phyloP scores from a whole-genome alignment of 2,888 invertebrate species.

The Lasiommata megera region DNA sequence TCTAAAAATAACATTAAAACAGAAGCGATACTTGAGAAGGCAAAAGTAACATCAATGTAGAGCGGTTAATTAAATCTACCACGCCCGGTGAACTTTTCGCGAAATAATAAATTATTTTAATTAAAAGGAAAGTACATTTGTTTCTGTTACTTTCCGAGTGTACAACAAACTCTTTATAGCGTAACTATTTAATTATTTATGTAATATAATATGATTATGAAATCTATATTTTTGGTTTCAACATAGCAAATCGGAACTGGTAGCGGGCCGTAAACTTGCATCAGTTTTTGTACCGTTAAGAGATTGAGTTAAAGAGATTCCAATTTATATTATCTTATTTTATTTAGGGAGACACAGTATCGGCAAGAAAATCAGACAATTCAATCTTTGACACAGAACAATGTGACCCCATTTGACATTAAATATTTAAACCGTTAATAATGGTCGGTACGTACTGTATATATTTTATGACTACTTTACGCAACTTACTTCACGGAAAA shows the following conservation, averaged over 20 bases:
- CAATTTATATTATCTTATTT: too few species aligned
- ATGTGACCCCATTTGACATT: too few species aligned
- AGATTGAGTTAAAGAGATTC: too few species aligned
- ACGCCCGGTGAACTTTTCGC: not conserved
- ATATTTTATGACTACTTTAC: too few species aligned
- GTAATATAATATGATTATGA: not conserved
- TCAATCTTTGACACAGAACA: too few species aligned
- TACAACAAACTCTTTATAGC: not conserved
- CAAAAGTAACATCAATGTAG: not conserved
- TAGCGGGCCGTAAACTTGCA: not conserved
- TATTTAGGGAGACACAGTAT: too few species aligned
- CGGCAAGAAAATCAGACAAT: too few species aligned
- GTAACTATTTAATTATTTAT: conserved; percentile 3
- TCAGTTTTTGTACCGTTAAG: too few species aligned
- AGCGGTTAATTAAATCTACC: conserved; percentile 1
- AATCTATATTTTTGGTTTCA: not conserved
- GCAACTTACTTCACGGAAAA: too few species aligned
- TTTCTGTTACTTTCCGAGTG: not conserved
- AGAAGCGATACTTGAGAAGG: not conserved
- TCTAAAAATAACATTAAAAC: not conserved
- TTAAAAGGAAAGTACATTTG: conserved; percentile 1
- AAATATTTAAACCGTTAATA: too few species aligned
- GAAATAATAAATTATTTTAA: conserved; percentile 5
- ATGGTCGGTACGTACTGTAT: too few species aligned
- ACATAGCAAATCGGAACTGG: not conserved